Evolutionary conservation across 1,140 invertebrate genomes (phyloP), one percentile per base, ranked within the genome.

Genomic region (Ganaspis sp.): DNA sequence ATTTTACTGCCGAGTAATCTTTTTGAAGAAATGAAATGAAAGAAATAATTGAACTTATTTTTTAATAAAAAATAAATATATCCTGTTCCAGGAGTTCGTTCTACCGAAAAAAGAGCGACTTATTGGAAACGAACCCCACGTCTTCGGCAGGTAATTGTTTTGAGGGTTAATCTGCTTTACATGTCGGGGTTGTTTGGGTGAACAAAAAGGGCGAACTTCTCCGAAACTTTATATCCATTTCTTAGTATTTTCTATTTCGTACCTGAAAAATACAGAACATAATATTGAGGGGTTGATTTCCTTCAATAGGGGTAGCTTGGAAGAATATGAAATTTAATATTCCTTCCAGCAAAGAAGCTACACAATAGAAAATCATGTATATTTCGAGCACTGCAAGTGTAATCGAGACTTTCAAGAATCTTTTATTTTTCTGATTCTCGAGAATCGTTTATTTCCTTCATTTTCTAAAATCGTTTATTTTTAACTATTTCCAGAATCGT

Each of bases 161-260:
- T 45, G 12, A 17, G 45, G 45, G 45, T 49, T 49, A 49, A 49
- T 49, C 17, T 49, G 17, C 45, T 49, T 49, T 49, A 49, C 45
- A 49, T 49, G 45, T 49, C 12, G n/a, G n/a, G 45, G 45, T 40
- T 1, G 38, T 40, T 49, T 17, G 12, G 42, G 4, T n/a, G n/a
- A 45, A 45, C 42, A n/a, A 45, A 45, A 45, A 45, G 42, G 42
- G 42, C 42, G 42, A 45, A 45, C 42, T 49, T 49, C 45, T 17
- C n/a, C 1, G 45, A 49, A 49, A 49, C 45, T 49, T 34, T 34
- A 49, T 45, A 45, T 49, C 45, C 45, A 49, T 49, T 49, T 49
- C 45, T 49, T 2, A 49, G 45, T 49, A 49, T 49, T 49, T 49
- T 49, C 45, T 49, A 49, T 17, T 49, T 49, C 17, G 45, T 17